Evolutionary conservation across 2,888 invertebrate species (phyloP), one percentile per base, ranked within the genome.

Genomic region (Polia nebulosa): DNA sequence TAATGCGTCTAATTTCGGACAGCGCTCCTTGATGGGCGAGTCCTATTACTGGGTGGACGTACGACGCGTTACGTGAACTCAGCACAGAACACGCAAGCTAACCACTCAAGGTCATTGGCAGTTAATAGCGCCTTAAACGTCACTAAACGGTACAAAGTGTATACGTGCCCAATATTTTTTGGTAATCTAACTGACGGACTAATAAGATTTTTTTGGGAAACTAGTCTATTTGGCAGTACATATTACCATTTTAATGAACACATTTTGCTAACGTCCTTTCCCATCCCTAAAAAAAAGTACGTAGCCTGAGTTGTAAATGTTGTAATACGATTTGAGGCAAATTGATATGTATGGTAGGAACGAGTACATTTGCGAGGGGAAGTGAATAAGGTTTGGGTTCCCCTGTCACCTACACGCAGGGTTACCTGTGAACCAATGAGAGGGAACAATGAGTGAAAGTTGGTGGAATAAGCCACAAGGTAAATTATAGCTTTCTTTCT

Each of bases 191-290:
- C n/a, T n/a, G n/a, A n/a, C n/a, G n/a, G n/a, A n/a, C n/a, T n/a
- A n/a, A n/a, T n/a, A n/a, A n/a, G n/a, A n/a, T n/a, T n/a, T n/a
- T n/a, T n/a, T n/a, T n/a, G n/a, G n/a, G n/a, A n/a, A n/a, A n/a
- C n/a, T n/a, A 36, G 15, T 5, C 36, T 15, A 36, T 20, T 20
- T 44, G 20, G 3, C 41, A 44, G 41, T 44, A 20, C n/a, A 41
- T 41, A n/a, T 59, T 63, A 59, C 17, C 52, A 77, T 72, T 63
- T 69, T 63, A 78, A 70, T 67, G 32, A n/a, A n/a, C n/a, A n/a
- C 34, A 49, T 55, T 51, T 41, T 59, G 58, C 1, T 27, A 20
- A 27, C 25, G 0, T n/a, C n/a, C n/a, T n/a, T n/a, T n/a, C n/a
- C n/a, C n/a, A n/a, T n/a, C n/a, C n/a, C n/a, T n/a, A n/a, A n/a